Conservation (phyloP, 1,140 invertebrate species). For the Octopus bimaculoides region DNA sequence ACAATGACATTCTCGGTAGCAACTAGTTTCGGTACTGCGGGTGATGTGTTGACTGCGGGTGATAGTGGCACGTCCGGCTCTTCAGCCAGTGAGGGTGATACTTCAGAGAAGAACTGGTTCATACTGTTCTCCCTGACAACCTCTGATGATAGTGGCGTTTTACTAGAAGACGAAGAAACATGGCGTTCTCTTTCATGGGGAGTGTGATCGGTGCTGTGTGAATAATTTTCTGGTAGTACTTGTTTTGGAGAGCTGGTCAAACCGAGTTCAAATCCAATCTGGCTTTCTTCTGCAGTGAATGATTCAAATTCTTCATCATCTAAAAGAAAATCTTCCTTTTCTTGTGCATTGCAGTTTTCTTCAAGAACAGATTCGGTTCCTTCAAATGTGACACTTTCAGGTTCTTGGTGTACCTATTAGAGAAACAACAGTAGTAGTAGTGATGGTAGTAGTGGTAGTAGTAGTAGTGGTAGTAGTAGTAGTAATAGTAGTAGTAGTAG, state of each 20-base stretch:
- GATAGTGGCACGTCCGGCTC: background rate
- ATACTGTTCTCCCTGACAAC: background rate
- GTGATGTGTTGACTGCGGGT: background rate
- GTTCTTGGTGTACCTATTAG: conserved; percentile 18
- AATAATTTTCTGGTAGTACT: background rate
- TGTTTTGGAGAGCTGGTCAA: background rate
- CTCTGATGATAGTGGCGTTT: background rate
- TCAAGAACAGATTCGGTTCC: conserved; percentile 20
- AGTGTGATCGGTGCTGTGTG: background rate
- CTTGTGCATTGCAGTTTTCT: conserved; percentile 17
- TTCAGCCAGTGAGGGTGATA: background rate
- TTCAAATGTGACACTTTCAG: conserved; percentile 40
- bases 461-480: too few relatives aligned
- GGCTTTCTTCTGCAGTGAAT: conserved; percentile 38
- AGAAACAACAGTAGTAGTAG: too few relatives aligned
- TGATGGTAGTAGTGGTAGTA: too few relatives aligned
- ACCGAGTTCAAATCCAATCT: conserved; percentile 3
- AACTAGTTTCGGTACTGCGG: background rate
- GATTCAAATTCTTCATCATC: conserved; percentile 49
- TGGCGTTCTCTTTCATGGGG: conserved; percentile 7
- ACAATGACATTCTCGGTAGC: background rate
- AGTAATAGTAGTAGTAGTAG: too few relatives aligned
- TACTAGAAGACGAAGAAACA: conserved; percentile 5
- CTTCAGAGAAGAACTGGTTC: background rate
- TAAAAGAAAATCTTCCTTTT: conserved; percentile 24